Conservation (phyloP, 2,797 vertebrate genomes). For the Brachyrhaphis roseni region DNA sequence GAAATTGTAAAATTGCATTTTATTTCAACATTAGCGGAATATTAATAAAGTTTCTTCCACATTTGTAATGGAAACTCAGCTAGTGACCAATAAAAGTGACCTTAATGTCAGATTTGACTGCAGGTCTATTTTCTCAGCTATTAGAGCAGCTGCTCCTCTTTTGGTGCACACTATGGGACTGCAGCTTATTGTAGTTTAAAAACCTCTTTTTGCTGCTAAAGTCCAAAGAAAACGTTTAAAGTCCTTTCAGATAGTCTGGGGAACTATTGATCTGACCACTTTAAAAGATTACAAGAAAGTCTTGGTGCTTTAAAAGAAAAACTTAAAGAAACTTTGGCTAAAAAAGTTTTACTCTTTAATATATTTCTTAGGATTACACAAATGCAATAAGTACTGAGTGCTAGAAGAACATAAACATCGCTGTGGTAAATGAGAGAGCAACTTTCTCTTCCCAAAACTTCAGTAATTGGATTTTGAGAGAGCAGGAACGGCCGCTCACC, state of each 20-base stretch:
- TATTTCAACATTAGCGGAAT: too few species aligned
- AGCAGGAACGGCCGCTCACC: conserved; percentile 33
- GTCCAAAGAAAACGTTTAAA: conserved; percentile 1
- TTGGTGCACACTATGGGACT: background rate
- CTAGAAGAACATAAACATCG: conserved; percentile 7
- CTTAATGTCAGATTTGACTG: background rate
- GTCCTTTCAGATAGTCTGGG: background rate
- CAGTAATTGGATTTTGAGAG: conserved; percentile 65
- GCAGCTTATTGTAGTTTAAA: background rate
- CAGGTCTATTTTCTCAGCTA: too few species aligned
- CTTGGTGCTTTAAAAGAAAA: background rate
- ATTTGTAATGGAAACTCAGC: too few species aligned
- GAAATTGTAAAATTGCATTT: background rate
- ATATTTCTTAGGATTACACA: background rate
- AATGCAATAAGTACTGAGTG: background rate
- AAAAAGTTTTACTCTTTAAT: background rate
- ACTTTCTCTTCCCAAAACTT: conserved; percentile 47
- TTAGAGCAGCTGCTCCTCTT: background rate
- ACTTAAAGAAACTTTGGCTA: background rate
- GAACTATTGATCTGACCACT: background rate
- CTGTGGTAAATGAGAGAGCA: conserved; percentile 21
- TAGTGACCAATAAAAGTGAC: background rate
- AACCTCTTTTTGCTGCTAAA: background rate
- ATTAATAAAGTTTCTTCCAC: too few species aligned
- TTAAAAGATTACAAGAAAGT: background rate